Conservation (phyloP, 2,113 vertebrate species). For the Dicaeum eximium region DNA sequence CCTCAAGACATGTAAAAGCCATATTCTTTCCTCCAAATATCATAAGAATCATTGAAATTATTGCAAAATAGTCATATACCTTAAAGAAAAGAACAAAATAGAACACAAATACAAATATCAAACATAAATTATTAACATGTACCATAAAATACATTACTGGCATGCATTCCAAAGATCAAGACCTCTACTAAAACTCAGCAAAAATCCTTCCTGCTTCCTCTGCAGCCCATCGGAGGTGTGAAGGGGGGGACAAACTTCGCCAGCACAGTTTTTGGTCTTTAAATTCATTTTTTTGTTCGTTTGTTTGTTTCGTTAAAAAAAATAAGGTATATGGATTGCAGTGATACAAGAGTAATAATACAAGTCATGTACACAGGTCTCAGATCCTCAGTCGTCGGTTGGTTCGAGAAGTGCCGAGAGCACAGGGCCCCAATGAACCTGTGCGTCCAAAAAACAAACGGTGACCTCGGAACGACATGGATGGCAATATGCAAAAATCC, state of each 20-base stretch:
- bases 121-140: constrained; percentile 76
- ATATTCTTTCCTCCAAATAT: constrained; percentile 71
- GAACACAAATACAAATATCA: constrained; percentile 81
- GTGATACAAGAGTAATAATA: constrained; percentile 57
- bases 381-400: constrained; percentile 1
- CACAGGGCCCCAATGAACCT: constrained; percentile 76
- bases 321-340: constrained; percentile 64
- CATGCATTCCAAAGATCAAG: constrained; percentile 81
- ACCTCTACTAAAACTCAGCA: constrained; percentile 69
- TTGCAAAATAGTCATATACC: constrained; percentile 78
- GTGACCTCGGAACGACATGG: constrained; percentile 64
- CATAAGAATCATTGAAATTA: constrained; percentile 75
- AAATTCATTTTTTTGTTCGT: constrained; percentile 64
- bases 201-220: constrained; percentile 51
- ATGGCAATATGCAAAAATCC: constrained; percentile 77
- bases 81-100: constrained; percentile 73
- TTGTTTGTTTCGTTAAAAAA: constrained; percentile 59
- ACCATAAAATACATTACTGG: constrained; percentile 79
- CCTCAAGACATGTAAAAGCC: constrained; percentile 78
- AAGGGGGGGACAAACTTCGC: constrained; percentile 40
- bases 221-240: constrained; percentile 51
- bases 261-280: constrained; percentile 86
- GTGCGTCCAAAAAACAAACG: constrained; percentile 77
- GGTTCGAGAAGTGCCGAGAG: constrained; percentile 32
- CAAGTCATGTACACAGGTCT: constrained; percentile 48